Evolutionary conservation across 2,888 invertebrate genomes (phyloP).

Genomic region (Heteropelma amictum): DNA sequence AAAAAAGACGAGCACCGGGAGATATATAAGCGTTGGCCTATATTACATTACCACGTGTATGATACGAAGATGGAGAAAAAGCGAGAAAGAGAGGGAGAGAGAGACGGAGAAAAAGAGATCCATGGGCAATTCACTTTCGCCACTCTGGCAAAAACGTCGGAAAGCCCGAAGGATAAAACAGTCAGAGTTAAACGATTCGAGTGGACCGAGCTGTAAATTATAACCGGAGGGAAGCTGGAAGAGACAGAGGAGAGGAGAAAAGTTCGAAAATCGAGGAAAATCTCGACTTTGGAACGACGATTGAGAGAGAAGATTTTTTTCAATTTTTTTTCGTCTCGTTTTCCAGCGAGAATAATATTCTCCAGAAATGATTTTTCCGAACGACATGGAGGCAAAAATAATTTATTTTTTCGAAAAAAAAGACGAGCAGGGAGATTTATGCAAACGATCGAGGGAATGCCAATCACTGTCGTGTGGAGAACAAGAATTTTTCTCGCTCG

Average conservation of each 20-base stretch:
- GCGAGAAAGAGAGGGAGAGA: background rate
- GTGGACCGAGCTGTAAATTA: conserved; percentile 55
- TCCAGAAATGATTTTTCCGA: too few relatives aligned
- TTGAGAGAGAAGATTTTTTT: too few relatives aligned
- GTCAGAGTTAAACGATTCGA: conserved; percentile 47
- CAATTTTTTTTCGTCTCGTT: background rate
- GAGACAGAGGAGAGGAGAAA: background rate
- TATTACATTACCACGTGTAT: conserved; percentile 29
- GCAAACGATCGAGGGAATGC: too few relatives aligned
- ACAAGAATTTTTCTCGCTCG: background rate
- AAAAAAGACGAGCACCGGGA: background rate
- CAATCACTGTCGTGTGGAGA: background rate
- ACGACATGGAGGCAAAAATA: too few relatives aligned
- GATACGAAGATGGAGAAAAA: conserved; percentile 5
- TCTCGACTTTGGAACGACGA: background rate
- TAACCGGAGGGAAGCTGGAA: conserved; percentile 36
- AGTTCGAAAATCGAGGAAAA: conserved; percentile 35
- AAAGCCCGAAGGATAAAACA: conserved; percentile 60
- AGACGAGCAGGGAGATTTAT: too few relatives aligned
- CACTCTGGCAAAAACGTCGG: conserved; percentile 57
- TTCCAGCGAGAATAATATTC: too few relatives aligned
- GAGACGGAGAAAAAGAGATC: conserved; percentile 6
- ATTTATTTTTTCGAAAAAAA: too few relatives aligned
- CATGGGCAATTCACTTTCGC: conserved; percentile 41
- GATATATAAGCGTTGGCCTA: conserved; percentile 26